Conservation (phyloP, 2,797 vertebrate species). For the Sebastolobus alascanus region DNA sequence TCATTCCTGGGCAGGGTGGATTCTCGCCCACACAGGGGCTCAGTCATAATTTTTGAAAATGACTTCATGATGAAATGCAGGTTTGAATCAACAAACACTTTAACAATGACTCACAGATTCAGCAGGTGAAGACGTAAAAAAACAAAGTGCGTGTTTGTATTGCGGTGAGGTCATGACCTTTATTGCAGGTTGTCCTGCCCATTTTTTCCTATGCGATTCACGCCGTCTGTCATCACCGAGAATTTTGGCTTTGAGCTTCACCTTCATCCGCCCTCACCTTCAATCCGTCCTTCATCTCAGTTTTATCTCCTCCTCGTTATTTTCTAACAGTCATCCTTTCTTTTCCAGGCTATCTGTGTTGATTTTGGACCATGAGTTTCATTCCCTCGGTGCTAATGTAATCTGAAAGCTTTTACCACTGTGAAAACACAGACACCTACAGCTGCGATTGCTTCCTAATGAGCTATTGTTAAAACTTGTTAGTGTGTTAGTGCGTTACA, state of each 20-base stretch:
- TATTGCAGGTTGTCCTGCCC: not conserved
- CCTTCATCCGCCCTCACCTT: not conserved
- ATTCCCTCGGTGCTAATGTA: conserved; percentile 18
- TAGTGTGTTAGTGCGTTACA: not conserved
- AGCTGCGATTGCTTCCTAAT: conserved; percentile 43
- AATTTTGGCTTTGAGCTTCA: not conserved
- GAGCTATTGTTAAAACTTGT: conserved; percentile 44
- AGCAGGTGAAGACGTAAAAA: conserved; percentile 6
- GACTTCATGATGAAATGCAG: conserved; percentile 27
- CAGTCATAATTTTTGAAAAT: not conserved
- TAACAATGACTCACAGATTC: conserved; percentile 13
- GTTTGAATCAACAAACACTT: conserved; percentile 36
- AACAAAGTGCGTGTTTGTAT: not conserved
- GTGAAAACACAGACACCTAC: conserved; percentile 48
- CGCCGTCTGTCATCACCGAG: conserved; percentile 2
- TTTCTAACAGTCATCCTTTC: not conserved
- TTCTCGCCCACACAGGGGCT: conserved; percentile 39
- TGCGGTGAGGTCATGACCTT: conserved; percentile 14
- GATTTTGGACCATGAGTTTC: conserved; percentile 24
- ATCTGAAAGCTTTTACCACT: conserved; percentile 33
- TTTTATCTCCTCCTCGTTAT: conserved; percentile 1
- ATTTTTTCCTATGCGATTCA: not conserved
- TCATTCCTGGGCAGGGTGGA: conserved; percentile 19
- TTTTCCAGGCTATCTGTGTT: conserved; percentile 27
- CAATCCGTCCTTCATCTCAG: not conserved